Base-by-base conservation (phyloP, 2,888 invertebrate species). In the Oscheius sp. region DNA sequence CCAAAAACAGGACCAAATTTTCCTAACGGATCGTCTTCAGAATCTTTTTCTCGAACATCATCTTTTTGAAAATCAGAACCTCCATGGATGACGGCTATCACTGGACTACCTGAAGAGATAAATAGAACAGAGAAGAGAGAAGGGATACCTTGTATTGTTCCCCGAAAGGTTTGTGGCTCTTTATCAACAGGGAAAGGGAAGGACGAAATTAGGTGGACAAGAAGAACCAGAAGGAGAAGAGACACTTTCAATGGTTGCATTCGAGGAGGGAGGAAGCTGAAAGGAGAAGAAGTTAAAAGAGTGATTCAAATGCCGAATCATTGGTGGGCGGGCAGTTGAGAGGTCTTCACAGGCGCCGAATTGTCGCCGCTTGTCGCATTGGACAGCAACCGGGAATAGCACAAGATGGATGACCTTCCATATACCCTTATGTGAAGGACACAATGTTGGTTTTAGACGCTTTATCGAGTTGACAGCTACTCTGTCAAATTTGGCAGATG, bases 31-130 rank as follows among this genome's bases (percentile, higher is more conserved):
- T 75, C 74, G 47, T 68, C 67, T 68, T 75, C 72, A 2, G 68
- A 65, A 50, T 75, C 72, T 51, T 75, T 75, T n/a, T 56, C 57
- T 33, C 62, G 71, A n/a, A 75, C 47, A 32, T 72, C 62, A 9
- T 75, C 74, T 65, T 75, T 75, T 45, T 70, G 68, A 22, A 67
- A 17, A 28, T 71, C 74, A 6, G 74, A 72, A 41, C 68, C 56
- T 17, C 74, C 74, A 47, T 75, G 74, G 45, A 72, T 49, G 26
- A 75, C 68, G 1, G 74, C 72, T 47, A 75, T 63, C 28, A 75
- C 74, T 9, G 74, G 72, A 49, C 70, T 70, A 30, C 74, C 74
- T 75, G 32, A 41, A 72, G 45, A n/a, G n/a, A n/a, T n/a, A n/a
- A n/a, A n/a, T 54, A 32, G 12, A 6, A 32, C 14, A 32, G 20